A percentile compares a stretch with the other conserved stretches of the same genome.
Conservation (phyloP, 2,113 vertebrate genomes). For the Harpagus bidentatus region DNA sequence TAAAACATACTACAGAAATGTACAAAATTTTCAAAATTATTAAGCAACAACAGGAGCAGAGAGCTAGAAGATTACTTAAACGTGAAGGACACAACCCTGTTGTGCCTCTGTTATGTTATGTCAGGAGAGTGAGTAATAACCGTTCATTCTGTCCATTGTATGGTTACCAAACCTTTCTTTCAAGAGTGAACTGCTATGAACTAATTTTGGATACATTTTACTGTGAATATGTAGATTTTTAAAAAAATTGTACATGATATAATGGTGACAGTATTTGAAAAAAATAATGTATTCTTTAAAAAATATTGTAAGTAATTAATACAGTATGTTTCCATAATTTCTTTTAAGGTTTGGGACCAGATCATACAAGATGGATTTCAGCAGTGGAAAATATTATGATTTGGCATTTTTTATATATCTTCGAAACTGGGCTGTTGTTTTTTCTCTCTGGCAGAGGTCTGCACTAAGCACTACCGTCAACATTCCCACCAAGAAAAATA, state of each 20-base stretch:
- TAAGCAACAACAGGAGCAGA: neutral
- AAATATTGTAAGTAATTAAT: neutral
- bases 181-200: neutral
- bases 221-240: neutral
- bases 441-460: neutral
- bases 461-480: neutral
- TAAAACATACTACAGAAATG: neutral
- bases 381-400: neutral
- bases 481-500: neutral
- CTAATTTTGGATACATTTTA: neutral
- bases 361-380: neutral
- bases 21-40: neutral
- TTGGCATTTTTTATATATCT: neutral
- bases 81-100: neutral
- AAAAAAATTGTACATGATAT: neutral
- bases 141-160: neutral
- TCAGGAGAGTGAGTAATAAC: neutral
- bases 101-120: neutral
- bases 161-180: neutral
- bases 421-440: neutral
- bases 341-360: neutral
- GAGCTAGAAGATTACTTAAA: neutral
- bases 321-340: neutral
- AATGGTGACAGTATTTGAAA: neutral
- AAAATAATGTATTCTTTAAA: neutral